Base-by-base conservation (phyloP, 2,797 vertebrate genomes). In the Scomberomorus guttatus region DNA sequence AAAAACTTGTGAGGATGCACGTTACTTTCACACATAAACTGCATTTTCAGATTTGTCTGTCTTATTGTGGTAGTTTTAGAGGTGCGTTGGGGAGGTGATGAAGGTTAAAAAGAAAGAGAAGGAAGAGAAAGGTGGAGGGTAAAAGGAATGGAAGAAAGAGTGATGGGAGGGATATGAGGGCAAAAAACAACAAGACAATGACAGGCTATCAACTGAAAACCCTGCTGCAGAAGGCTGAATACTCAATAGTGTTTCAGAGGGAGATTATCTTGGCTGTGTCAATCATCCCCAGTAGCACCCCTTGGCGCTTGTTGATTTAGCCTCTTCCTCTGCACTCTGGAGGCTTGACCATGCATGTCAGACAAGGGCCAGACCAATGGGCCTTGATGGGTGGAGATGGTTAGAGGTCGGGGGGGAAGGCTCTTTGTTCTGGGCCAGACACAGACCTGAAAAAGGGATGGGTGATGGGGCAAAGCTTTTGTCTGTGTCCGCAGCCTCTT, bases 381-480 rank as follows among this genome's bases (percentile, higher is more conserved):
- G 55, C 79, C 69, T 54, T 58, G 67, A 79, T 70, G 72, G 83
- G 52, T 58, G 77, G 81, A 59, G 69, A 64, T 75, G 59, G 67
- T 24, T 78, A 72, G 72, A 68, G 72, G 85, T 75, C 63, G n/a
- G 57, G 50, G 68, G 39, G 5, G 4, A n/a, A 22, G 51, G 17
- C 25, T 75, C 85, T 94, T 95, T 95, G 91, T 94, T 91, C 81
- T 13, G 46, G 61, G 48, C 77, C 92, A 91, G 92, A 90, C 87
- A 72, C 81, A 85, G 83, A 83, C 74, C 78, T 79, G 82, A 62
- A 48, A 80, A 84, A 81, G 70, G 65, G 72, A 75, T 0, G 85
- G 64, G 22, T 67, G 88, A 82, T 66, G 90, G 86, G 82, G 79
- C 48, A 62, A 7, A 12, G 81, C 80, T 84, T 93, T 91, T 93